Percentiles rank a stretch among this genome's conserved stretches.
These are phyloP conservation scores for Poecilobothrus nobilitatus DNA, from an alignment of 2,888 invertebrate genomes.

Conservation along the genomic window DNA sequence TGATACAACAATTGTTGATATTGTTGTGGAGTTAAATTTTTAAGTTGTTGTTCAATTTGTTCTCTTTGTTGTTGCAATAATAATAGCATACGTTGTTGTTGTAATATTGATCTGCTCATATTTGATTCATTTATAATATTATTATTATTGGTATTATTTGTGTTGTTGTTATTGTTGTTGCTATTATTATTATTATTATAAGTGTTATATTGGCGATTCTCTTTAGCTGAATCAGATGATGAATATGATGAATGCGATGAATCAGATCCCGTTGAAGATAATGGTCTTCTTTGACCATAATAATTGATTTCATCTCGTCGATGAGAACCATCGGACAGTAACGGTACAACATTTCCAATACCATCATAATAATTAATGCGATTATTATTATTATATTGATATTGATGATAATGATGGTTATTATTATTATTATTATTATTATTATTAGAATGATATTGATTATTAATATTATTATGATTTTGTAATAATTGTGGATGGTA, in stretches of 20 bases:
- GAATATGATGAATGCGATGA: not conserved
- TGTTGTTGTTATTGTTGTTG: not conserved
- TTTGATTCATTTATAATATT: not conserved
- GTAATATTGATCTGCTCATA: not conserved
- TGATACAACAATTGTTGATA: constrained; percentile 48
- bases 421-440: not conserved
- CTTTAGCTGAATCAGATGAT: constrained; percentile 9
- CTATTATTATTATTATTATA: not conserved
- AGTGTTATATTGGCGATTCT: not conserved
- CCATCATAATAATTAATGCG: not conserved
- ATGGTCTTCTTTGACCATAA: not conserved
- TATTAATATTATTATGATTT: not conserved
- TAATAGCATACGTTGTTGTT: not conserved
- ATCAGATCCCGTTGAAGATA: not conserved
- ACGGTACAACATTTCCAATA: not conserved
- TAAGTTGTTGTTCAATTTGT: constrained; percentile 21
- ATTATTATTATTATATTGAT: not conserved
- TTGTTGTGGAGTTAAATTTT: constrained; percentile 50
- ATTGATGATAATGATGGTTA: not conserved
- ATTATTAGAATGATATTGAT: not conserved
- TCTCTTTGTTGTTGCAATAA: constrained; percentile 26
- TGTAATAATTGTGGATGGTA: not conserved
- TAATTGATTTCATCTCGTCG: not conserved
- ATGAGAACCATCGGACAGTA: too few relatives aligned
- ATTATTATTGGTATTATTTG: not conserved